Evolutionary conservation across 2,113 vertebrate species (phyloP).

Genomic region (Myiagra hebetior): DNA sequence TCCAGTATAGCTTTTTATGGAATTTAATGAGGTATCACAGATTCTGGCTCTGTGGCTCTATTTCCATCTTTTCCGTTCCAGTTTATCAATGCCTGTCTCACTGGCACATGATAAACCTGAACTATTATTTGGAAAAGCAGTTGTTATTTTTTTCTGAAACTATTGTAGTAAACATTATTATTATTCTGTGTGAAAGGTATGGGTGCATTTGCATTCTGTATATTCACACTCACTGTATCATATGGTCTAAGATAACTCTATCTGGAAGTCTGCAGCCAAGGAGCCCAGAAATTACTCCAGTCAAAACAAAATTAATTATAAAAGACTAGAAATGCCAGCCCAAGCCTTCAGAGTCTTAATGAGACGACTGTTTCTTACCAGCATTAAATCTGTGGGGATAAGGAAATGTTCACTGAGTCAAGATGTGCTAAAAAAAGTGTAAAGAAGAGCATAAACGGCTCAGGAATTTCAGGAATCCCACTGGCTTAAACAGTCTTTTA

Average conservation of each 20-base stretch:
- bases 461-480: constrained; percentile 40
- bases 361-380: constrained; percentile 6
- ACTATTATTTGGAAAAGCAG: background rate
- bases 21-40: background rate
- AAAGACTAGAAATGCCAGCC: background rate
- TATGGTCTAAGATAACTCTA: background rate
- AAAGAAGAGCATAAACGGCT: constrained; percentile 23
- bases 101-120: background rate
- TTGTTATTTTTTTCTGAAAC: background rate
- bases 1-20: background rate
- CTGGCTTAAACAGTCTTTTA: constrained; percentile 17
- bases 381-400: background rate
- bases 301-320: background rate
- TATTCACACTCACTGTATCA: background rate
- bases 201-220: background rate
- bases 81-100: background rate
- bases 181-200: background rate
- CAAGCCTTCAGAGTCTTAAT: background rate
- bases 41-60: background rate
- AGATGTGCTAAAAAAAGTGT: constrained; percentile 8
- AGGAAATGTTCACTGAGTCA: background rate
- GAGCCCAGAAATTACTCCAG: background rate
- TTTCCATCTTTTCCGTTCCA: background rate
- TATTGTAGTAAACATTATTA: background rate
- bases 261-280: background rate